Evolutionary conservation across 2,113 vertebrate species (phyloP).

Genomic region (Pollachius pollachius): DNA sequence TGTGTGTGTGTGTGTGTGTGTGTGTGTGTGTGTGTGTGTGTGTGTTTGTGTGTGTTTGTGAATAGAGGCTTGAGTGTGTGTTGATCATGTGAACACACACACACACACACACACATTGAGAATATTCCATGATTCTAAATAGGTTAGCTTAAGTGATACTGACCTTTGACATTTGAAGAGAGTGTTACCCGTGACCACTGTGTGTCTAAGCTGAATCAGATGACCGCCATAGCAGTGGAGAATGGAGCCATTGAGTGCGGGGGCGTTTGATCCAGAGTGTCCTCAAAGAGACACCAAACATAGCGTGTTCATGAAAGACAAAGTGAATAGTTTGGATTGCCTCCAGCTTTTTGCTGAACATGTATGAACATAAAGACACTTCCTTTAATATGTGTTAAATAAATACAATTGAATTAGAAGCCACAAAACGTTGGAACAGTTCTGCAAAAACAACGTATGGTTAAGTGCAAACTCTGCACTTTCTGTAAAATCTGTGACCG

Average conservation of each 20-base stretch:
- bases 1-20: neutral
- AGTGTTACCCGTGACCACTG: neutral
- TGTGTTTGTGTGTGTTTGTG: conserved; percentile 8
- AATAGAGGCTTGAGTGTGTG: neutral
- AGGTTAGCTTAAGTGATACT: neutral
- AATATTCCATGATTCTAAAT: neutral
- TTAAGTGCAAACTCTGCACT: too few relatives aligned
- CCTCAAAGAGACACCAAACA: neutral
- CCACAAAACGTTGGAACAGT: too few relatives aligned
- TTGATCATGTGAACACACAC: conserved; percentile 22
- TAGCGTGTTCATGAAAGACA: neutral
- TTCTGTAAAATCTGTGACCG: too few relatives aligned
- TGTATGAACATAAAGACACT: too few relatives aligned
- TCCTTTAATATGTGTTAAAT: too few relatives aligned
- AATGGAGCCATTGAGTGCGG: neutral
- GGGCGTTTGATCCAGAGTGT: neutral
- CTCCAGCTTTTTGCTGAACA: too few relatives aligned
- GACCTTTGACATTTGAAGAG: neutral
- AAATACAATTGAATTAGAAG: too few relatives aligned
- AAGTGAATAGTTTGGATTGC: neutral
- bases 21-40: conserved; percentile 1
- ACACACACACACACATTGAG: neutral
- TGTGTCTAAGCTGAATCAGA: neutral
- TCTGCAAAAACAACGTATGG: too few relatives aligned
- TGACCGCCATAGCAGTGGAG: neutral